Percentiles rank a stretch among this genome's conserved stretches.
Evolutionary conservation across 1,140 invertebrate genomes (phyloP).

Genomic region (Drosophila burlai): DNA sequence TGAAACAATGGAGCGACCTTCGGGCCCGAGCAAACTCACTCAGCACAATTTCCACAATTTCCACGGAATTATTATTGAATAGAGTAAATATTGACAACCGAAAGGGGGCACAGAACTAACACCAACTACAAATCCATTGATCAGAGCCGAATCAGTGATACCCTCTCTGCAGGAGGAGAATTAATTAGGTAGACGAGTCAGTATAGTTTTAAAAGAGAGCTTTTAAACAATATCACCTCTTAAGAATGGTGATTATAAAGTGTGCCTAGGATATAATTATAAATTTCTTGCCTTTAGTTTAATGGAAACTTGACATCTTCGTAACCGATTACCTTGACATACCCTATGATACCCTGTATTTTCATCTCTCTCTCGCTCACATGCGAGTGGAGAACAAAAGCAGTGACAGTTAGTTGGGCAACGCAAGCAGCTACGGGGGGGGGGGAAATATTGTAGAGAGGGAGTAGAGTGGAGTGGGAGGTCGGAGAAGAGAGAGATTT

Average conservation of each 20-base stretch:
- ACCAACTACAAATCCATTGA: neutral
- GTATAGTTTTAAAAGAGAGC: too few relatives aligned
- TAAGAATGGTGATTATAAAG: neutral
- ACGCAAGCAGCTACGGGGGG: neutral
- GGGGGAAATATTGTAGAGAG: neutral
- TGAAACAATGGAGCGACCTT: conserved; percentile 33
- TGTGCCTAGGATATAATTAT: neutral
- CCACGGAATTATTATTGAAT: conserved; percentile 36
- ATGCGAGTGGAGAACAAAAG: conserved; percentile 18
- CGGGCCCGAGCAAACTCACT: neutral
- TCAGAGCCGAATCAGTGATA: neutral
- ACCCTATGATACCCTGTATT: neutral
- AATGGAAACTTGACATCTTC: neutral
- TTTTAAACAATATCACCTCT: neutral
- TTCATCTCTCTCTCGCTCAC: neutral
- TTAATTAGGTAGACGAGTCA: too few relatives aligned
- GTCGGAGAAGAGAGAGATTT: conserved; percentile 1
- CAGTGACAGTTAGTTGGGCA: conserved; percentile 21
- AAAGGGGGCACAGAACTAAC: neutral
- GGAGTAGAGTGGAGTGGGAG: neutral
- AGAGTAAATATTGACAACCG: conserved; percentile 62
- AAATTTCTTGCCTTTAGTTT: neutral
- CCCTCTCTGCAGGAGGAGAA: neutral
- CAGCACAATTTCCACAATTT: conserved; percentile 22
- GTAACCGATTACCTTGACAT: too few relatives aligned